phyloP scores from a whole-genome alignment of 2,888 invertebrate species.

The Pterostichus madidus region DNA sequence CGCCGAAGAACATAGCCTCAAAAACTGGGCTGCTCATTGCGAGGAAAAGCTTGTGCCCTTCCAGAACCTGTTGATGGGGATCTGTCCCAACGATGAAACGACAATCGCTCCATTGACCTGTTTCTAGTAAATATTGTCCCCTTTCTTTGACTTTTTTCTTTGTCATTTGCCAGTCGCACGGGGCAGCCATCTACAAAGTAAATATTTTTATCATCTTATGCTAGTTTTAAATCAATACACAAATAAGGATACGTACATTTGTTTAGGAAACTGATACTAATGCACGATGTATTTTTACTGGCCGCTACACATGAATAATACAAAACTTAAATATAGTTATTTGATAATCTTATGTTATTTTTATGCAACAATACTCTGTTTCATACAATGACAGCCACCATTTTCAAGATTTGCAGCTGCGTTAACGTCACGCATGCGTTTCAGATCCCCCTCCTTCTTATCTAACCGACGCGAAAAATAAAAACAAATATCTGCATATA shows the following conservation, averaged over 20 bases:
- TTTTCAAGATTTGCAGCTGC: slow-evolving; percentile 56
- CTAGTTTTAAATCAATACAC: slow-evolving; percentile 28
- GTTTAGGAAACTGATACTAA: not conserved
- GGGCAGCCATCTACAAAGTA: slow-evolving; percentile 77
- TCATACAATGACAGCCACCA: slow-evolving; percentile 57
- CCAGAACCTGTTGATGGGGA: slow-evolving; percentile 85
- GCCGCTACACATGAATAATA: slow-evolving; percentile 9
- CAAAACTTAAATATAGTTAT: slow-evolving; percentile 3
- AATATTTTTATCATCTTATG: slow-evolving; percentile 43
- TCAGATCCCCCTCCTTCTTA: not conserved
- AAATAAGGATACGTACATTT: slow-evolving; percentile 34
- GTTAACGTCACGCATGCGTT: slow-evolving; percentile 40
- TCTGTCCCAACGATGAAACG: slow-evolving; percentile 89
- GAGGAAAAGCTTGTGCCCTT: slow-evolving; percentile 88
- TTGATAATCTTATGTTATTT: slow-evolving; percentile 6
- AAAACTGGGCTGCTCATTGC: slow-evolving; percentile 94
- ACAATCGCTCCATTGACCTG: slow-evolving; percentile 91
- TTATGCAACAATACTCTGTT: slow-evolving; percentile 26
- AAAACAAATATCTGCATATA: slow-evolving; percentile 47
- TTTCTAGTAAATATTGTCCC: slow-evolving; percentile 86
- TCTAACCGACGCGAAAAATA: slow-evolving; percentile 40
- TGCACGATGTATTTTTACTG: slow-evolving; percentile 25
- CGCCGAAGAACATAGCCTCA: slow-evolving; percentile 93
- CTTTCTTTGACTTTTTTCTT: slow-evolving; percentile 86
- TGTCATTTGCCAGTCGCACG: slow-evolving; percentile 88